A percentile compares a stretch with the other conserved stretches of the same genome.
phyloP scores from a whole-genome alignment of 2,888 invertebrate species.

The Syrphus vitripennis region DNA sequence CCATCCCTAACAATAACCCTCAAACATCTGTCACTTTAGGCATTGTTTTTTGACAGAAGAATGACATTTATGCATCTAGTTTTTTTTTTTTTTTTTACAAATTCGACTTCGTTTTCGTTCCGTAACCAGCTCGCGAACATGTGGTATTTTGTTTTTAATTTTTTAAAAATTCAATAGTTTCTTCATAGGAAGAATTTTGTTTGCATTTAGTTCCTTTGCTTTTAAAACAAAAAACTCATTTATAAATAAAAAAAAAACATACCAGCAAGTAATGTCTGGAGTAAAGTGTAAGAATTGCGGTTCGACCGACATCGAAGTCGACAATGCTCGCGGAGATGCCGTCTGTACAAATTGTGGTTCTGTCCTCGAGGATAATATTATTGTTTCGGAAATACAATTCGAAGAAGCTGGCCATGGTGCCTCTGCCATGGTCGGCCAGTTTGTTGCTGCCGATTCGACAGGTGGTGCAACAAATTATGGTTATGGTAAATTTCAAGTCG shows the following conservation, averaged over 20 bases:
- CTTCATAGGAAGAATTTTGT: neutral
- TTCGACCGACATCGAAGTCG: conserved; percentile 95
- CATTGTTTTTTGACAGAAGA: neutral
- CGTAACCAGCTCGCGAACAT: conserved; percentile 7
- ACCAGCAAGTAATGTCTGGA: conserved; percentile 82
- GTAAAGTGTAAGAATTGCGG: conserved; percentile 93
- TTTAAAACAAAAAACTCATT: neutral
- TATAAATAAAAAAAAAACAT: neutral
- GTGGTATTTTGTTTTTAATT: conserved; percentile 33
- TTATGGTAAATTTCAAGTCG: conserved; percentile 91
- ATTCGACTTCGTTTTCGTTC: neutral
- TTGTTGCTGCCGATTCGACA: conserved; percentile 94
- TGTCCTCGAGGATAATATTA: conserved; percentile 97
- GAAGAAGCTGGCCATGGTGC: conserved; percentile 95
- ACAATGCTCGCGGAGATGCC: conserved; percentile 96
- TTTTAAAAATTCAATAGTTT: neutral
- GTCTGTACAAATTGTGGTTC: conserved; percentile 98
- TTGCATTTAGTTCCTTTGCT: neutral
- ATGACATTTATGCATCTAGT: conserved; percentile 3
- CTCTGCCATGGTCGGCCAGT: conserved; percentile 94
- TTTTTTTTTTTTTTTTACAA: neutral
- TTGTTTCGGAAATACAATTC: conserved; percentile 98
- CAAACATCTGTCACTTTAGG: neutral
- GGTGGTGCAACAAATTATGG: conserved; percentile 90
- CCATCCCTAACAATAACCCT: neutral